These are phyloP conservation scores for Bothrops jararaca DNA, from an alignment of 2,113 vertebrate species.

Conservation along the genomic window DNA sequence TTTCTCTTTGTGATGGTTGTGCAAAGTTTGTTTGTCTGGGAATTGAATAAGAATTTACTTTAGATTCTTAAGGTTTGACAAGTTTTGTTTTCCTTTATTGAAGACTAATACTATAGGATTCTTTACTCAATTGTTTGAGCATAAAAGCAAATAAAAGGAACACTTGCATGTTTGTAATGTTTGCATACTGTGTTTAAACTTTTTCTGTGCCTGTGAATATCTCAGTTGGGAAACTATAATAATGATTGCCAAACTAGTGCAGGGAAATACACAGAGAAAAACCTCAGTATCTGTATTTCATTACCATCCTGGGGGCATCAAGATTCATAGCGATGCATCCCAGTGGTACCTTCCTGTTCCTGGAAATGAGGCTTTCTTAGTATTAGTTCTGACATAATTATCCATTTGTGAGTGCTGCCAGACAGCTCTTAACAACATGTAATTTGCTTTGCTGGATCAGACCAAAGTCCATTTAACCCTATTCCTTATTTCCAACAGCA, in stretches of 20 bases:
- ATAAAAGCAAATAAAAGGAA: conserved; percentile 1
- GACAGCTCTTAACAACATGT: neutral
- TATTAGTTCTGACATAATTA: neutral
- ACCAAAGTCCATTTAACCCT: neutral
- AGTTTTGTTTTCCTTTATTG: neutral
- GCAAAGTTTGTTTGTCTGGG: neutral
- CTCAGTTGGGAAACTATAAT: neutral
- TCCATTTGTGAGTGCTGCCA: neutral
- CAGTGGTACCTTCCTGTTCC: neutral
- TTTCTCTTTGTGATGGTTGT: conserved; percentile 7
- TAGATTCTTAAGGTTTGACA: neutral
- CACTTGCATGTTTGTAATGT: neutral
- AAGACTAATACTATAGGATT: neutral
- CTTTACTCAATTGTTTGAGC: neutral
- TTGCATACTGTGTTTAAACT: neutral
- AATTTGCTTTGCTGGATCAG: neutral
- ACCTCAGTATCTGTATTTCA: neutral
- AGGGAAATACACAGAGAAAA: neutral
- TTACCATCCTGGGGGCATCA: neutral
- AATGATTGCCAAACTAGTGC: neutral
- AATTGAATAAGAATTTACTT: neutral
- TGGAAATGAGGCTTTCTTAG: neutral
- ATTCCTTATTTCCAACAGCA: neutral
- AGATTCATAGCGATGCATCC: neutral
- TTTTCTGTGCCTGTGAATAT: neutral